These are phyloP conservation scores for Leptinotarsa haldemani DNA, from an alignment of 2,888 invertebrate species.

Conservation along the genomic window DNA sequence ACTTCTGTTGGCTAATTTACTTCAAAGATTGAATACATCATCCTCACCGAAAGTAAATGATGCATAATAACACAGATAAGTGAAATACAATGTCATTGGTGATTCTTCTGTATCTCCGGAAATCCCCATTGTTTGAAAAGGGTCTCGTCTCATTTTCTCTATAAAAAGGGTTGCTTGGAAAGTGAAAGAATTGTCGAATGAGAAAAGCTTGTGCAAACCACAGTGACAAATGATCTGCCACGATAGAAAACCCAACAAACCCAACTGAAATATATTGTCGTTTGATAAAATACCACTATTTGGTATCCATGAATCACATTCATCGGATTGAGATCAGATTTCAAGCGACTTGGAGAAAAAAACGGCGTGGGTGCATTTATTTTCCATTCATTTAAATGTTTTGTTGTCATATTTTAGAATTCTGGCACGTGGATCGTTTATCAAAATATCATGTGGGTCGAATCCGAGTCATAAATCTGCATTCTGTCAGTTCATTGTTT, in stretches of 20 bases:
- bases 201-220: background rate
- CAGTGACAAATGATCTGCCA: constrained; percentile 6
- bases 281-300: background rate
- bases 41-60: background rate
- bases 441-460: background rate
- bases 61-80: background rate
- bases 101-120: background rate
- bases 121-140: background rate
- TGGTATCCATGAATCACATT: background rate
- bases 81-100: background rate
- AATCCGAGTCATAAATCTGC: background rate
- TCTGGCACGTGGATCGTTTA: background rate
- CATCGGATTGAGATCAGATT: background rate
- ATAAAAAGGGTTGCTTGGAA: background rate
- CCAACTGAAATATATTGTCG: background rate
- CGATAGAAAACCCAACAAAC: background rate
- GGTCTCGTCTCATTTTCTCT: background rate
- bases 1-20: too few relatives aligned
- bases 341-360: background rate
- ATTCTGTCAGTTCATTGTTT: background rate
- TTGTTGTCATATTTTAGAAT: background rate
- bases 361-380: background rate
- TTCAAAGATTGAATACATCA: too few relatives aligned
- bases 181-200: background rate
- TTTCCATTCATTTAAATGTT: background rate